Evolutionary conservation across 1,140 invertebrate species (phyloP).

Genomic region (Anastrepha obliqua): DNA sequence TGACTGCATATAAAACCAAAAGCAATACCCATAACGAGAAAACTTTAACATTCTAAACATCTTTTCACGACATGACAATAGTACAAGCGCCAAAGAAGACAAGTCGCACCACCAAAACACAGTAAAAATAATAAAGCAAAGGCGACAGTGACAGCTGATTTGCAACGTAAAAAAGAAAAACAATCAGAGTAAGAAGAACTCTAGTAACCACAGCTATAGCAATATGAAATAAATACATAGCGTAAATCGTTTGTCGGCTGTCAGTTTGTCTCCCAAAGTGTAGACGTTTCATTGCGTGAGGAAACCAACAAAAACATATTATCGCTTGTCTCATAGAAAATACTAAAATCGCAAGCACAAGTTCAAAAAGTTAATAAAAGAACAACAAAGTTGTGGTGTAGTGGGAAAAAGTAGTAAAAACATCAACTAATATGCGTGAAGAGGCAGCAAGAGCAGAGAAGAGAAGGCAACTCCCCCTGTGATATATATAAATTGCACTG

Average conservation of each 20-base stretch:
- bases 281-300: not conserved
- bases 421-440: not conserved
- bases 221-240: not conserved
- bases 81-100: not conserved
- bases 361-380: not conserved
- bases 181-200: no score
- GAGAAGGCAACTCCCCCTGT: constrained; percentile 67
- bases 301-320: not conserved
- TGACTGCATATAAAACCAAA: not conserved
- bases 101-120: not conserved
- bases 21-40: not conserved
- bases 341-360: not conserved
- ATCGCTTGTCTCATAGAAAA: not conserved
- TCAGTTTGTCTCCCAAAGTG: constrained; percentile 25
- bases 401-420: not conserved
- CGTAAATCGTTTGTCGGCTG: constrained; percentile 18
- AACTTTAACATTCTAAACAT: not conserved
- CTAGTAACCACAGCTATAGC: not conserved
- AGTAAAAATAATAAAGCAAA: not conserved
- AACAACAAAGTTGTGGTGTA: not conserved
- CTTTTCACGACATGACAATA: not conserved
- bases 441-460: not conserved
- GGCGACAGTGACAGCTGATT: constrained; percentile 27
- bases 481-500: constrained; percentile 70
- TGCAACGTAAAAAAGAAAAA: not conserved